Evolutionary conservation across 2,797 vertebrate genomes (phyloP), one percentile per base, ranked within the genome.

Genomic region (Schizothorax lantsangensis): DNA sequence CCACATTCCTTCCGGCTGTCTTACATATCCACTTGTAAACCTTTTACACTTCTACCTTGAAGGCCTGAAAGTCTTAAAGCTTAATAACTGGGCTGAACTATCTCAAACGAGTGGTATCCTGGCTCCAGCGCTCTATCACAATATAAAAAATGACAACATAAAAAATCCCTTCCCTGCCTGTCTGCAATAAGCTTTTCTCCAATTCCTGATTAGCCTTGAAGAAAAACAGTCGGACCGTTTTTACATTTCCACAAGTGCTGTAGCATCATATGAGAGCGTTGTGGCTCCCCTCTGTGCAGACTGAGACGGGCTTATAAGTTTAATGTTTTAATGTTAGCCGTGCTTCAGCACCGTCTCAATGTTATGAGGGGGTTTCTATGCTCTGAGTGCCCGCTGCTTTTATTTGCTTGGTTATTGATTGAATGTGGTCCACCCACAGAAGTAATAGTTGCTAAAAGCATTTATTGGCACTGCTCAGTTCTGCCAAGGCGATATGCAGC

Each of bases 391-490:
- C 91, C 91, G 88, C 88, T 91, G 93, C 91, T 93, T 95, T 95
- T 93, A 94, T 94, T 94, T 95, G 93, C 94, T 93, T 90, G 90
- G 92, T 87, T 95, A 95, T 95, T 95, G 95, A 96, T 95, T 95
- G 91, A 93, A 93, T 92, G 92, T 91, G 92, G 92, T 93, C 91
- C 92, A 93, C 92, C 92, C 94, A 92, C 93, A 94, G 93, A 95
- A 94, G 95, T 95, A 95, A 95, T 95, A 95, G 92, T 95, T 95
- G 93, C 94, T 96, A 93, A 96, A 94, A 95, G 94, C 94, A 94
- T 95, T 94, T 94, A 93, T 92, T 92, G 94, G 93, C 93, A 89
- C 93, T 92, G 89, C 91, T 95, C 92, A 94, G 92, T 94, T 94
- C 90, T 88, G 87, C 88, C 86, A 21, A 77, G 86, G 86, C 88